Base-by-base conservation (phyloP, 2,888 invertebrate species). In the Tenthredo scrophulariae region DNA sequence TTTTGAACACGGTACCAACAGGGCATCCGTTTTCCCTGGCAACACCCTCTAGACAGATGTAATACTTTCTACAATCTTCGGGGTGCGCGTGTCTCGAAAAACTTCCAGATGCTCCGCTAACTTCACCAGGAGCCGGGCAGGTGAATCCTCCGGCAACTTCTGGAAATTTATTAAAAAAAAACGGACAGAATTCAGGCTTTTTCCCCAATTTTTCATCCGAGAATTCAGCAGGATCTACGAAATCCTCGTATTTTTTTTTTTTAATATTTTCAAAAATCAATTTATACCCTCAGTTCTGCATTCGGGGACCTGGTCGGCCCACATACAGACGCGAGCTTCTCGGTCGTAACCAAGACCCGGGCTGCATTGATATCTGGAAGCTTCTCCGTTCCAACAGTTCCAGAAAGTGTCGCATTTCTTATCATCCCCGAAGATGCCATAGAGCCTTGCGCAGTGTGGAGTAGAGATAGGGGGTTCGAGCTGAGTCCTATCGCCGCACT, bases 341-440 rank as follows among this genome's bases (percentile, higher is more conserved):
- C 98, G 96, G 95, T 99, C 97, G 95, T 98, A 98, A 88, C 98
- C 98, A 82, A 98, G 95, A 89, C 98, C 98, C 90, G 98, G 98
- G 89, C 98, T 98, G 95, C 98, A 98, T 94, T 98, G 98, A 94
- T 98, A 98, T 91, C 97, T 96, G 92, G 98, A 98, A 6, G 98
- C 96, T 93, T 98, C 98, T 84, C 98, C 98, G 94, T 98, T 98
- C 98, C 98, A 98, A 94, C 98, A 98, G 94, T 98, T 98, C 97
- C 98, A 98, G 97, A 98, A 98, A 22, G 97, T 97, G 94, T 98
- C 97, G 93, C 98, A 98, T 94, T 98, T 97, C 89, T 94, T 94
- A 84, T 96, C 97, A 92, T 98, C 98, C 87, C 98, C 94, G 95
- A 98, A 98, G 94, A 98, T 98, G 91, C 98, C 98, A 94, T 98